These are phyloP conservation scores for Leptopilina drosophilae DNA, from an alignment of 2,888 invertebrate species.

Conservation along the genomic window DNA sequence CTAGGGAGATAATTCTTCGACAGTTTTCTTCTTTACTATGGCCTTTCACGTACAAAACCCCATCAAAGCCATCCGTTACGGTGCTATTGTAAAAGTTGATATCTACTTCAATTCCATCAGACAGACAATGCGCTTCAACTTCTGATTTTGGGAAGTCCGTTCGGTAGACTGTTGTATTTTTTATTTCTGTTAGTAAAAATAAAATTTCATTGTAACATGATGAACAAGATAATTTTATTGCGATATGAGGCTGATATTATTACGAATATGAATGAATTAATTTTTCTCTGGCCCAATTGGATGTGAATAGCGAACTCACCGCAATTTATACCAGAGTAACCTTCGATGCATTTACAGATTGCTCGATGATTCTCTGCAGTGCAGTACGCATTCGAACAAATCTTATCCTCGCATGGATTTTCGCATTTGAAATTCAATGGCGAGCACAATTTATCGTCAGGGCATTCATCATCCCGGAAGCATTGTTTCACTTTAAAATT, in stretches of 20 bases:
- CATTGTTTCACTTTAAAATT: constrained; percentile 79
- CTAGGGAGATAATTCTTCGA: constrained; percentile 87
- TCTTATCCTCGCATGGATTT: constrained; percentile 86
- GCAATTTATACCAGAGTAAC: constrained; percentile 86
- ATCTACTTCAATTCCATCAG: constrained; percentile 93
- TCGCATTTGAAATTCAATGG: constrained; percentile 84
- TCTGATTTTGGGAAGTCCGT: constrained; percentile 92
- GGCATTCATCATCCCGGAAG: constrained; percentile 85
- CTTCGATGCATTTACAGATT: constrained; percentile 87
- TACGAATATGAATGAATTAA: not conserved
- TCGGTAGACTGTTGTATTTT: constrained; percentile 76
- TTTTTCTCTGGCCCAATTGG: constrained; percentile 41
- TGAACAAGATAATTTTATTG: not conserved
- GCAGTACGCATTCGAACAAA: constrained; percentile 87
- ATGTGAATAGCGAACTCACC: constrained; percentile 77
- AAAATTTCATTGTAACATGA: not conserved
- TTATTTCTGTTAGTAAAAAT: constrained; percentile 1
- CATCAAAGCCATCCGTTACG: constrained; percentile 83
- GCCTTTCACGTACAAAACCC: constrained; percentile 94
- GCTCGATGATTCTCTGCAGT: constrained; percentile 87
- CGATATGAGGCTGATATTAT: not conserved
- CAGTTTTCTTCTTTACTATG: constrained; percentile 96
- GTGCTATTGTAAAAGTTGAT: constrained; percentile 80
- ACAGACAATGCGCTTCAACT: constrained; percentile 92
- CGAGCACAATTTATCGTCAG: constrained; percentile 87